Evolutionary conservation across 2,888 invertebrate genomes (phyloP), one percentile per base, ranked within the genome.

Genomic region (Pedicia rivosa): DNA sequence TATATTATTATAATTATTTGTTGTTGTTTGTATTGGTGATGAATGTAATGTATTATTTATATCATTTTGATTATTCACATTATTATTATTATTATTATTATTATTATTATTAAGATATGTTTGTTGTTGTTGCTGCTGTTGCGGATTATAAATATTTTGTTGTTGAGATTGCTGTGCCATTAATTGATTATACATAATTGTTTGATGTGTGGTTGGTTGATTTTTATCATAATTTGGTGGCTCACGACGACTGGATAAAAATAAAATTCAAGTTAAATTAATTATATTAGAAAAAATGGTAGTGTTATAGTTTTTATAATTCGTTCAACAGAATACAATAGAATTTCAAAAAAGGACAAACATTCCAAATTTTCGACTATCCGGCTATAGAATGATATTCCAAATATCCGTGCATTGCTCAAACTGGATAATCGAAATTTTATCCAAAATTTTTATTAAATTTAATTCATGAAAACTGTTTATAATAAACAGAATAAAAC

Each of bases 211-310:
- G n/a, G 62, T 62, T 14, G 62, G 62, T 44, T 57, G 58, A 12
- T 58, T 57, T 49, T 59, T 62, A 42, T 62, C 62, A 39, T 62
- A 62, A 40, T 62, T 62, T 39, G 61, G 62, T n/a, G 59, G 59
- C 45, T 61, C 60, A 5, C 61, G 54, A 20, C 56, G 53, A 38
- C 47, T 50, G 9, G 12, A 38, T 35, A 16, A 26, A n/a, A 33
- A 39, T 35, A 22, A 28, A 32, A 22, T 34, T 35, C 12, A 19
- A n/a, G n/a, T n/a, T n/a, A n/a, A n/a, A n/a, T n/a, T n/a, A n/a
- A n/a, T n/a, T n/a, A n/a, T n/a, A n/a, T n/a, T n/a, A n/a, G n/a
- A n/a, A n/a, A n/a, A n/a, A n/a, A n/a, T n/a, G n/a, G n/a, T n/a
- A n/a, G n/a, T n/a, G n/a, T n/a, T n/a, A 24, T 3, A 24, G 8